Evolutionary conservation across 2,797 vertebrate genomes (phyloP).

Genomic region (Anguilla anguilla): DNA sequence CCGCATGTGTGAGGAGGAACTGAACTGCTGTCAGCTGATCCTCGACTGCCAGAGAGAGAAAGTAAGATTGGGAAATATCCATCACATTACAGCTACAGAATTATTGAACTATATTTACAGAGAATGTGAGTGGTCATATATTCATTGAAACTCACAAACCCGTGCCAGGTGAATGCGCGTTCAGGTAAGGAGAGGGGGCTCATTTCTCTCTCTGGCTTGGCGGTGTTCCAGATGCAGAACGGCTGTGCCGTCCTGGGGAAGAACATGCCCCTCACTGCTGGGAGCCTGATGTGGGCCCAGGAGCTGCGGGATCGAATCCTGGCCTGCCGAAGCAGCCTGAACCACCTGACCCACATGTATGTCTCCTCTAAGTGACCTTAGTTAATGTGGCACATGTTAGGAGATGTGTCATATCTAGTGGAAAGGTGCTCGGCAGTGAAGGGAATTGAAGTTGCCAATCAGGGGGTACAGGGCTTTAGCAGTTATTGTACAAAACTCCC

Average conservation of each 20-base stretch:
- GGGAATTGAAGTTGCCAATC: background rate
- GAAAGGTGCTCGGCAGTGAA: background rate
- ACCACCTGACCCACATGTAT: conserved; percentile 68
- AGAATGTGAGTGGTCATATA: background rate
- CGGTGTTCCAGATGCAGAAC: conserved; percentile 65
- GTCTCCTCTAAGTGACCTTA: conserved; percentile 14
- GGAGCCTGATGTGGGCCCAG: conserved; percentile 77
- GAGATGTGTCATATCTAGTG: background rate
- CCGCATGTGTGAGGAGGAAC: conserved; percentile 73
- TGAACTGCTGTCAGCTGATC: conserved; percentile 68
- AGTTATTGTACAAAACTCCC: background rate
- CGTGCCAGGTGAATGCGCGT: background rate
- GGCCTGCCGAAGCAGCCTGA: conserved; percentile 66
- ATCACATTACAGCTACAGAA: background rate
- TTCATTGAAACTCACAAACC: background rate
- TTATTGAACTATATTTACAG: background rate
- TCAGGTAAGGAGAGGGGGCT: background rate
- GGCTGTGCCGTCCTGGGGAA: conserved; percentile 67
- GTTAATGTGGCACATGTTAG: background rate
- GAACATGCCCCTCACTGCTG: conserved; percentile 72
- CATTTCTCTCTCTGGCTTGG: background rate
- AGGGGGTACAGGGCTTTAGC: background rate
- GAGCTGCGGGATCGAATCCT: conserved; percentile 71
- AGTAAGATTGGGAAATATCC: conserved; percentile 50
- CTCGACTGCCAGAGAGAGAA: conserved; percentile 72